Conservation (phyloP, 2,113 vertebrate genomes). For the Microtus ochrogaster region DNA sequence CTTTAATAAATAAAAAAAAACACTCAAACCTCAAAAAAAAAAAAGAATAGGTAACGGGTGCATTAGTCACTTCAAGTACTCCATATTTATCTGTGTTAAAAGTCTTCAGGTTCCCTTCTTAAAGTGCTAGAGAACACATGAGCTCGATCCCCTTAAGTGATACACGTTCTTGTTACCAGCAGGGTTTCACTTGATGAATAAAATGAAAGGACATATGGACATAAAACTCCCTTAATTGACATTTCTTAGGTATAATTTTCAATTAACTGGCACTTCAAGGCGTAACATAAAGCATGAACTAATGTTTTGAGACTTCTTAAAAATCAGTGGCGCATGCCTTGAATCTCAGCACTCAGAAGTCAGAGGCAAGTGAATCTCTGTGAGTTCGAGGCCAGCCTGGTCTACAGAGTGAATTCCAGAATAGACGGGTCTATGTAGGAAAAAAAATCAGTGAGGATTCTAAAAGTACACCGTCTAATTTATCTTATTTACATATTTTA, state of each 20-base stretch:
- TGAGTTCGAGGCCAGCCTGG: background rate
- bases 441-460: background rate
- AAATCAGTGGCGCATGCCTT: background rate
- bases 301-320: background rate
- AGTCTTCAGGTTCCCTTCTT: background rate
- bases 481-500: constrained; percentile 13
- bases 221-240: background rate
- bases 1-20: too few relatives aligned
- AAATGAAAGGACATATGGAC: constrained; percentile 41
- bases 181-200: background rate
- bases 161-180: background rate
- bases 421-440: background rate
- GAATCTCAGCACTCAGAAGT: background rate
- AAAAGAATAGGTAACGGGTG: too few relatives aligned
- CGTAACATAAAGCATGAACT: constrained; percentile 30
- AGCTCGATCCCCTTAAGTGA: background rate
- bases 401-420: background rate
- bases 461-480: constrained; percentile 25
- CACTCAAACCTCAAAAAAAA: too few relatives aligned
- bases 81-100: background rate
- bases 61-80: background rate
- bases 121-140: background rate
- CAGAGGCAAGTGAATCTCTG: background rate
- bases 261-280: background rate
- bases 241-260: background rate